A percentile compares a stretch with the other conserved stretches of the same genome.
Evolutionary conservation across 2,888 invertebrate species (phyloP).

Genomic region (Sinotaia quadrata): DNA sequence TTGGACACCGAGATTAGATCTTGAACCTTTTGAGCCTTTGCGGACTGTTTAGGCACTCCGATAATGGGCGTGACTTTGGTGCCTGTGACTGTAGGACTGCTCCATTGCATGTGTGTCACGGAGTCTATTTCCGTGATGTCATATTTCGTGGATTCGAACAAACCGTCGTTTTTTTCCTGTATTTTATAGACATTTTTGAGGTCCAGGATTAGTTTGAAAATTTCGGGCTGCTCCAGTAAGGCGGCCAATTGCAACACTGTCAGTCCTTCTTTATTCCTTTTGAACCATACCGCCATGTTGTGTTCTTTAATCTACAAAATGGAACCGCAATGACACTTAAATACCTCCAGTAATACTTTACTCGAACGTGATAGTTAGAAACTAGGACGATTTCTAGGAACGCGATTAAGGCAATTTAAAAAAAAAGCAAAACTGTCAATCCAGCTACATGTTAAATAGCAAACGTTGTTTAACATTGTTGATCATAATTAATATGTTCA

Average conservation of each 20-base stretch:
- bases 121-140: constrained; percentile 60
- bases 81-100: not conserved
- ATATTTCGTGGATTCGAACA: constrained; percentile 52
- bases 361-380: no score
- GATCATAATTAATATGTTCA: no score
- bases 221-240: constrained; percentile 33
- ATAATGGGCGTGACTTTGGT: not conserved
- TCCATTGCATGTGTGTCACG: constrained; percentile 32
- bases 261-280: constrained; percentile 46
- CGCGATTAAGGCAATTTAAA: no score
- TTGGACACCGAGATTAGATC: not conserved
- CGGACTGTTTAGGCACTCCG: constrained; percentile 3
- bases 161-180: constrained; percentile 52
- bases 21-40: no score
- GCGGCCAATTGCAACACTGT: constrained; percentile 53
- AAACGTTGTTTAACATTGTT: no score
- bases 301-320: no score
- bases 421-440: no score
- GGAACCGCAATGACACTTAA: no score
- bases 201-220: constrained; percentile 50
- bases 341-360: no score
- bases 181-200: constrained; percentile 48
- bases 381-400: no score
- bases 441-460: no score
- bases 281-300: constrained; percentile 47